Percentiles rank a stretch among this genome's conserved stretches.
Conservation (phyloP, 2,113 vertebrate species). For the Crotalus tigris region DNA sequence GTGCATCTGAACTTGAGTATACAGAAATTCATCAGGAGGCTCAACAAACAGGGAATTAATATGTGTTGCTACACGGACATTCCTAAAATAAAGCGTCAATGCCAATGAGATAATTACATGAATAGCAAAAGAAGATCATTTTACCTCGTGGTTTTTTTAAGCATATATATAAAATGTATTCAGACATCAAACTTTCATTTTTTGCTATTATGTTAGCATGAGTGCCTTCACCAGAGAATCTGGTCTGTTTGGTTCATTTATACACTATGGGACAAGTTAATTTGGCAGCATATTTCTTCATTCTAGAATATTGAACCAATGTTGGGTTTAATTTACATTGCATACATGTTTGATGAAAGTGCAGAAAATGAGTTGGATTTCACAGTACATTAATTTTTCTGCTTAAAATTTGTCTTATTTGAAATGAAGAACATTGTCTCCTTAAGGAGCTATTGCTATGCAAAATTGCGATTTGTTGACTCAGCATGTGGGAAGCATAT, state of each 20-base stretch:
- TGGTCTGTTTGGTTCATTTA: background rate
- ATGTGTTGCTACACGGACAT: constrained; percentile 3
- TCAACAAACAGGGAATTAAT: background rate
- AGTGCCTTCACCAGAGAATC: background rate
- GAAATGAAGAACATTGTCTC: background rate
- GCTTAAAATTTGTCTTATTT: background rate
- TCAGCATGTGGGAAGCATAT: background rate
- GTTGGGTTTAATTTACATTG: background rate
- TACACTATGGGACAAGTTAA: background rate
- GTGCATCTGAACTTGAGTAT: background rate
- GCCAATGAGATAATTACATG: background rate
- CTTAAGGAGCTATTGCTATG: background rate
- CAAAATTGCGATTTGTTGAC: background rate
- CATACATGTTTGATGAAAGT: background rate
- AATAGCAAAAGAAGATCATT: background rate
- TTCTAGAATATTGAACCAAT: background rate
- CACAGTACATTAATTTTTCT: background rate
- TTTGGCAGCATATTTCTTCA: background rate
- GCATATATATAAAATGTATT: background rate
- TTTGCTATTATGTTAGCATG: background rate
- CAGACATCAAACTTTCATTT: background rate
- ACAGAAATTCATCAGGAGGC: background rate
- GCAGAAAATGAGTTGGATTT: background rate
- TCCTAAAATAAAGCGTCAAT: background rate
- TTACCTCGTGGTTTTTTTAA: background rate